phyloP scores from a whole-genome alignment of 2,113 vertebrate genomes.

The Dicaeum eximium region DNA sequence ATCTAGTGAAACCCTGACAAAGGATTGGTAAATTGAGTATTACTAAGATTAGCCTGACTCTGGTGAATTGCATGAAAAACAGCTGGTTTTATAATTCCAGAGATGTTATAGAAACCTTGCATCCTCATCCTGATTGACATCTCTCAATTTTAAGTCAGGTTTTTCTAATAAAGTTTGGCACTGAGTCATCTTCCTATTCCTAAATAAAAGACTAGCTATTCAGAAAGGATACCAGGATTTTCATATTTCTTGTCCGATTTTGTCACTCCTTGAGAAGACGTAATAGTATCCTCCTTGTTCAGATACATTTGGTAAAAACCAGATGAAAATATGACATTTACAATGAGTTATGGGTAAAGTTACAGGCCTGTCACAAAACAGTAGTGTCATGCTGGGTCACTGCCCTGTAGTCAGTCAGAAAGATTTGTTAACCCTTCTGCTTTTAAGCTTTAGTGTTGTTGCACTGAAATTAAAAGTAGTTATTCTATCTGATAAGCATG shows the following conservation, averaged over 20 bases:
- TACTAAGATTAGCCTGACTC: neutral
- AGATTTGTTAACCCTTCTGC: neutral
- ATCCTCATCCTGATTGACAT: neutral
- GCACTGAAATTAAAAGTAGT: neutral
- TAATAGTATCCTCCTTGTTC: neutral
- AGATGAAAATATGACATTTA: neutral
- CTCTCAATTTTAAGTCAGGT: neutral
- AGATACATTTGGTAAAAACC: neutral
- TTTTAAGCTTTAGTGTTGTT: neutral
- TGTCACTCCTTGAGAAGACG: neutral
- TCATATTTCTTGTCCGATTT: neutral
- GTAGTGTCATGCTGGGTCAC: neutral
- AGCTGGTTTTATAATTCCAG: neutral
- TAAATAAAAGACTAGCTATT: conserved; percentile 2
- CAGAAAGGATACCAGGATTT: neutral
- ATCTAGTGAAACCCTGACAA: neutral
- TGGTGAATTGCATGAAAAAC: neutral
- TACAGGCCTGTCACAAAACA: neutral
- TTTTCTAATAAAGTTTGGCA: neutral
- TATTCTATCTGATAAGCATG: neutral
- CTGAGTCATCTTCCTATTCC: neutral
- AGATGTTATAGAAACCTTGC: neutral
- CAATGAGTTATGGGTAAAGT: neutral
- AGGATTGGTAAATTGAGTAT: neutral
- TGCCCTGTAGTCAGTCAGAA: neutral